phyloP scores from a whole-genome alignment of 2,113 vertebrate species.

The Prietella phreatophila region DNA sequence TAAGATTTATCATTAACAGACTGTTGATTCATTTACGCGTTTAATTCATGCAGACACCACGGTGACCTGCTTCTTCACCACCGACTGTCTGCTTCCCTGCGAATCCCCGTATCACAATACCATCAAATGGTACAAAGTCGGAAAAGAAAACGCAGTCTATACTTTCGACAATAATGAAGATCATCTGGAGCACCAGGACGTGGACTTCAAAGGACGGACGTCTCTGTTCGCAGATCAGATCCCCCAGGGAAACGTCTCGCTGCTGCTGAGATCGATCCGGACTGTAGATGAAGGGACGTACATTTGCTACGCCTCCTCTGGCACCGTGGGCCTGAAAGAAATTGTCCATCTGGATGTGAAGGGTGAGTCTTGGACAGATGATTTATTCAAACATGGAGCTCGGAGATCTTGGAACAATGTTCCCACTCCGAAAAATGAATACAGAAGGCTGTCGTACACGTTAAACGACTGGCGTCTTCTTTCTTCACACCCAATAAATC shows the following conservation, averaged over 20 bases:
- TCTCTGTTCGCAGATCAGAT: slow-evolving; percentile 60
- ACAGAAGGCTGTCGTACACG: neutral
- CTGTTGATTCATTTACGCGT: neutral
- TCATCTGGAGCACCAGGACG: slow-evolving; percentile 48
- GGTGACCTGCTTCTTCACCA: slow-evolving; percentile 48
- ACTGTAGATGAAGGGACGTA: slow-evolving; percentile 64
- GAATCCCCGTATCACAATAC: slow-evolving; percentile 48
- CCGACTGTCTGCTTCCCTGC: slow-evolving; percentile 68
- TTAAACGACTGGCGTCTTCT: neutral
- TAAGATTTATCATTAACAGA: neutral
- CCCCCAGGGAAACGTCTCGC: slow-evolving; percentile 67
- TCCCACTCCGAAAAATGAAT: neutral
- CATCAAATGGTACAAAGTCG: slow-evolving; percentile 70
- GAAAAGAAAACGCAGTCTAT: slow-evolving; percentile 51
- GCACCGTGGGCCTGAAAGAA: neutral
- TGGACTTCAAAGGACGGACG: slow-evolving; percentile 61
- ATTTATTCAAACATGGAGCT: neutral
- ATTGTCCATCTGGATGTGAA: slow-evolving; percentile 28
- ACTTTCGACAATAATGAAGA: slow-evolving; percentile 59
- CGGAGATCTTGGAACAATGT: neutral
- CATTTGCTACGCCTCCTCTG: slow-evolving; percentile 66
- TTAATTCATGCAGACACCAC: neutral
- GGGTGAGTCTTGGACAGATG: slow-evolving; percentile 55
- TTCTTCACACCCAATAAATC: neutral
- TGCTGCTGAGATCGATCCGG: slow-evolving; percentile 56